Evolutionary conservation across 30 jellyfish, hydroid and myxozoan species (phyloP), one percentile per base, ranked within the genome.

Genomic region (Hydractinia symbiolongicarpus): DNA sequence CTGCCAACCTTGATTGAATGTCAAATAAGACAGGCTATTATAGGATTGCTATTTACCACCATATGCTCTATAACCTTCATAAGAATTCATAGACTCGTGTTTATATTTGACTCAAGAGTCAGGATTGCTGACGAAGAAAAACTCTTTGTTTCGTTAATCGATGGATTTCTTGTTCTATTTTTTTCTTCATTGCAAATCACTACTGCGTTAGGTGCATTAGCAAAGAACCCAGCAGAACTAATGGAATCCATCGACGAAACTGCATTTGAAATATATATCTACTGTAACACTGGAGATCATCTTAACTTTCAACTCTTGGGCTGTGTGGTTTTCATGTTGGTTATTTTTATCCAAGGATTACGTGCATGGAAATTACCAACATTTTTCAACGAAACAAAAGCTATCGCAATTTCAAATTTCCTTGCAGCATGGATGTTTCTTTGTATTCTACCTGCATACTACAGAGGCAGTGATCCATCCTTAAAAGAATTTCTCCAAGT

Each of bases 341-440:
- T 64, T 51, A 6, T 64, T 7, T 44, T 64, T 44, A 51, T 64
- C 52, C 74, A 64, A 64, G 74, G 74, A 6, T 64, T 64, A 64
- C 19, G 74, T 4, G 74, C 74, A 8, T 64, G 74, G 74, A 64
- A 64, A 64, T 51, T 64, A 4, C 74, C 74, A 6, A n/a, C 74
- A 0, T 64, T n/a, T 13, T 64, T 64, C 40, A 64, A 64, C 17
- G 74, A 64, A 13, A 64, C 74, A 13, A 64, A 64, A 51, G 19
- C 19, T 51, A 64, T 64, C 74, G 40, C 74, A 64, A 44, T 64
- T n/a, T 4, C 17, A 7, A 64, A 64, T 13, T 13, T 64, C 9
- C 19, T 51, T n/a, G 74, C 74, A n/a, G 74, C 8, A 6, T 13
- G 19, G 9, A 64, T 64, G 74, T 13, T 64, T 6, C 0, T 51